Conservation (phyloP, 2,113 vertebrate species). For the Tor tambroides region DNA sequence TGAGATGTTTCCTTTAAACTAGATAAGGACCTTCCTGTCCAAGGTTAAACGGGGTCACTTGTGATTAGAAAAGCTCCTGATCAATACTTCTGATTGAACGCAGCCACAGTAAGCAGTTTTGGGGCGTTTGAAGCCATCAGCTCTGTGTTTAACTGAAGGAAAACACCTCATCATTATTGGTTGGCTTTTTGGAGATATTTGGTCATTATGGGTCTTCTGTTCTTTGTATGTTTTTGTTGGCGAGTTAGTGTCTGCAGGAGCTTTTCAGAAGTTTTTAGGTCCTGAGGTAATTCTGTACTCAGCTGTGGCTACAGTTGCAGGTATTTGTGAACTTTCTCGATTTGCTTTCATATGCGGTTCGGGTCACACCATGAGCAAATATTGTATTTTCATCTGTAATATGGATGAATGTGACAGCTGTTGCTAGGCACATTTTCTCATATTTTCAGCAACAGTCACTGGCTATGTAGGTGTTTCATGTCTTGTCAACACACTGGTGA, state of each 20-base stretch:
- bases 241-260: background rate
- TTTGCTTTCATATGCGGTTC: constrained; percentile 30
- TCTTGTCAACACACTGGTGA: constrained; percentile 27
- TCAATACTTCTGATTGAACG: constrained; percentile 58
- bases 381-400: constrained; percentile 47
- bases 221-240: background rate
- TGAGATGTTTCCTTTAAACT: constrained; percentile 4
- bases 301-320: background rate
- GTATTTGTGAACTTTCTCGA: constrained; percentile 58
- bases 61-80: constrained; percentile 10
- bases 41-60: constrained; percentile 17
- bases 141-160: background rate
- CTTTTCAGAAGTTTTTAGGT: background rate
- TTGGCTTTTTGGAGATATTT: background rate
- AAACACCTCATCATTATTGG: constrained; percentile 13
- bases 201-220: background rate
- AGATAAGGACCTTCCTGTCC: constrained; percentile 24
- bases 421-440: constrained; percentile 30
- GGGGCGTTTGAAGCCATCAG: background rate
- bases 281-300: constrained; percentile 35
- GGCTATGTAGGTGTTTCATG: constrained; percentile 56
- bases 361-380: constrained; percentile 44
- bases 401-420: constrained; percentile 43
- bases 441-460: constrained; percentile 31
- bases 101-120: constrained; percentile 45